Percentiles rank a stretch among this genome's conserved stretches.
Conservation (phyloP, 2,888 invertebrate species). For the Chalcis sispes region DNA sequence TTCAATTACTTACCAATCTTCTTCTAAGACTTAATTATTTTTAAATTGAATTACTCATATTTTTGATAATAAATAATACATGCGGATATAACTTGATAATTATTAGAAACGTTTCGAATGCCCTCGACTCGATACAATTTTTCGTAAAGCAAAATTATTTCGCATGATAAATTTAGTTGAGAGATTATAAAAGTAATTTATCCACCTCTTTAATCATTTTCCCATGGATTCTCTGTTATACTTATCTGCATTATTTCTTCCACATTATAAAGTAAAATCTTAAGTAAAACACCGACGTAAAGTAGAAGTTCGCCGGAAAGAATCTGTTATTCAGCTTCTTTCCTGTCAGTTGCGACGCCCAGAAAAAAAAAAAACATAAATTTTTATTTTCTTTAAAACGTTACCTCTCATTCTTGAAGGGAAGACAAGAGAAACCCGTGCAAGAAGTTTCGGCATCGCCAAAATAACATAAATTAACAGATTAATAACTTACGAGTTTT, state of each 20-base stretch:
- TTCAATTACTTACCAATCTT: too few species aligned
- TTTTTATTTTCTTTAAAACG: slow-evolving; percentile 42
- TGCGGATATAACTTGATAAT: too few species aligned
- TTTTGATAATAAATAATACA: too few species aligned
- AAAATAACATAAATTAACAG: slow-evolving; percentile 64
- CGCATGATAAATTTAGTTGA: slow-evolving; percentile 24
- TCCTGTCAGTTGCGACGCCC: not conserved
- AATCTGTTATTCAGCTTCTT: slow-evolving; percentile 15
- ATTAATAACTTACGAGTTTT: slow-evolving; percentile 70
- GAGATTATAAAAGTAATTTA: slow-evolving; percentile 30
- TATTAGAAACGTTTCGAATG: not conserved
- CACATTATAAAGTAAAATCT: slow-evolving; percentile 51
- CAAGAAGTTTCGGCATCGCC: slow-evolving; percentile 33
- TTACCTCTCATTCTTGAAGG: not conserved
- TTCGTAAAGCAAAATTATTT: not conserved
- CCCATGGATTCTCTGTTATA: slow-evolving; percentile 25
- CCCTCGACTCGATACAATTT: not conserved
- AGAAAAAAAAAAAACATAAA: slow-evolving; percentile 24
- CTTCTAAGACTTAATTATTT: too few species aligned
- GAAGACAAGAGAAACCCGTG: not conserved
- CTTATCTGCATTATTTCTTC: slow-evolving; percentile 62
- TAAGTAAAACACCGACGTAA: slow-evolving; percentile 22
- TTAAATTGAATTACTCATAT: too few species aligned
- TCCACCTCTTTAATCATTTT: slow-evolving; percentile 40
- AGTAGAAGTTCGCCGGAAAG: not conserved